Conservation (phyloP, 1,140 invertebrate genomes). For the Globodera rostochiensis region DNA sequence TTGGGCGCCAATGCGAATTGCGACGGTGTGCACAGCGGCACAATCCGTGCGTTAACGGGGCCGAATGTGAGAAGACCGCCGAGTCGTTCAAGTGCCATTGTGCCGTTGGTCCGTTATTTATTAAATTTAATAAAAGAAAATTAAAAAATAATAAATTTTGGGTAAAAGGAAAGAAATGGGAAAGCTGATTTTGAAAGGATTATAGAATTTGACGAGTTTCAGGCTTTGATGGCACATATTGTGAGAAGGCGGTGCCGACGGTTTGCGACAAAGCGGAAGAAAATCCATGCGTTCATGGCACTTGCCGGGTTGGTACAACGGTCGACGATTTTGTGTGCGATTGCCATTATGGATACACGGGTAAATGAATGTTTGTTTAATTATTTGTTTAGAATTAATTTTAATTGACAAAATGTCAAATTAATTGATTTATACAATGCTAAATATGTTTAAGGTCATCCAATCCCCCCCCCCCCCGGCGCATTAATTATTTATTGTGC, state of each 20-base stretch:
- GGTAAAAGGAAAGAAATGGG: no score
- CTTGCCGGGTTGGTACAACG: conserved; percentile 21
- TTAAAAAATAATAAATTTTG: no score
- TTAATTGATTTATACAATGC: neutral
- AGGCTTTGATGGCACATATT: conserved; percentile 29
- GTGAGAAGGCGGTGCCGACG: conserved; percentile 23
- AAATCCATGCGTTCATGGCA: conserved; percentile 18
- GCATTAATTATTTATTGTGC: neutral
- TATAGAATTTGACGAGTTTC: no score
- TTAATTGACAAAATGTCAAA: neutral
- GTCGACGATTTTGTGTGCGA: conserved; percentile 29
- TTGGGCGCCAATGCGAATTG: conserved; percentile 21
- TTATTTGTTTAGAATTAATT: neutral
- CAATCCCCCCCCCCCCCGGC: neutral
- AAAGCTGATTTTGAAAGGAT: no score
- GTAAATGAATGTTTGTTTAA: conserved; percentile 13
- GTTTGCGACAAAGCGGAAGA: conserved; percentile 15
- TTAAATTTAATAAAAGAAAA: no score
- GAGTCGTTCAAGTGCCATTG: conserved; percentile 28
- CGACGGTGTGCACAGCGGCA: conserved; percentile 6
- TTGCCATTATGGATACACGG: conserved; percentile 25
- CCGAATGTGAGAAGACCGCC: conserved; percentile 20
- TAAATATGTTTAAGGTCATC: neutral
- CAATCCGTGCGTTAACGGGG: conserved; percentile 17
- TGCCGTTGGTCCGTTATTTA: conserved; percentile 14